Percentiles rank a stretch among this genome's conserved stretches.
These are phyloP conservation scores for Apotomis turbidana DNA, from an alignment of 2,888 invertebrate genomes.

Conservation along the genomic window DNA sequence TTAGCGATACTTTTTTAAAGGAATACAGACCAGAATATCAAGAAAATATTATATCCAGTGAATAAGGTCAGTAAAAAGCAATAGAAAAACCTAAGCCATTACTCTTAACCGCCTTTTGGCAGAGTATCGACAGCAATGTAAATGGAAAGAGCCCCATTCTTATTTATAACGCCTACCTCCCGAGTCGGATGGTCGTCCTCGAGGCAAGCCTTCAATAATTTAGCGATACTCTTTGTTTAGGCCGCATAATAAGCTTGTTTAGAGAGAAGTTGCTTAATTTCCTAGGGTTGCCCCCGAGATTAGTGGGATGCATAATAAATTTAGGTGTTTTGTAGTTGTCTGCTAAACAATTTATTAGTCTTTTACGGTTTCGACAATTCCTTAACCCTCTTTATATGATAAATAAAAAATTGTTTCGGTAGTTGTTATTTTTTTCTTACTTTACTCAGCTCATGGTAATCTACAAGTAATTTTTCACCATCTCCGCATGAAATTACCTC, in stretches of 20 bases:
- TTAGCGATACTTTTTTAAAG: not conserved
- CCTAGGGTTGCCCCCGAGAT: constrained; percentile 34
- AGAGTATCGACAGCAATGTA: constrained; percentile 37
- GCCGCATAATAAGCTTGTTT: constrained; percentile 42
- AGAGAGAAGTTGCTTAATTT: constrained; percentile 43
- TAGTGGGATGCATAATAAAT: constrained; percentile 42
- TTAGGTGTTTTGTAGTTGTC: constrained; percentile 27
- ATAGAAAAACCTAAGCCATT: constrained; percentile 36
- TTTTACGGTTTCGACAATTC: constrained; percentile 15
- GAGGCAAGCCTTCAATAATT: constrained; percentile 31
- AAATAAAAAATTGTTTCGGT: not conserved
- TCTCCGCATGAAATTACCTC: too few relatives aligned
- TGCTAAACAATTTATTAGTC: constrained; percentile 26
- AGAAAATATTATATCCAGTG: constrained; percentile 18
- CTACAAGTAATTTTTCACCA: too few relatives aligned
- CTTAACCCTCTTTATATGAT: not conserved
- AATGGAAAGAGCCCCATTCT: constrained; percentile 39
- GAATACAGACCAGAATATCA: constrained; percentile 6
- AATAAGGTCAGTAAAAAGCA: constrained; percentile 19
- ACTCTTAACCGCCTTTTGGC: constrained; percentile 35
- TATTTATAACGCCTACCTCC: constrained; percentile 36
- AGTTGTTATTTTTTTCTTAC: too few relatives aligned
- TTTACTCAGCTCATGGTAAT: too few relatives aligned
- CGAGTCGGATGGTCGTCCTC: constrained; percentile 30
- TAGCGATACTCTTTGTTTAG: constrained; percentile 43